Evolutionary conservation across 2,888 invertebrate species (phyloP), one percentile per base, ranked within the genome.

Genomic region (Dione juno): DNA sequence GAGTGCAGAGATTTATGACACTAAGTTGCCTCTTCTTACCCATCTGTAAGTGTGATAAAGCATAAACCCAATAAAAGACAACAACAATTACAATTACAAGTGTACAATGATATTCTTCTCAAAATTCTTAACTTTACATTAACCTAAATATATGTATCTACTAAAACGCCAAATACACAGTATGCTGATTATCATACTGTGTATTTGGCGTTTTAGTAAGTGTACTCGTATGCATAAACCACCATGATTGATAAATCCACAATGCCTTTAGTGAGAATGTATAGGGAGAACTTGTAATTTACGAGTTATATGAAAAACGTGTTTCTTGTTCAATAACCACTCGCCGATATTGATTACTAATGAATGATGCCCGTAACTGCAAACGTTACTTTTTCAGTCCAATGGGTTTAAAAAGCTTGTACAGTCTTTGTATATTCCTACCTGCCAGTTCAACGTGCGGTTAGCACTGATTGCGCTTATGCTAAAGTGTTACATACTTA

Each of bases 181-280:
- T 28, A 28, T 28, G 7, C n/a, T n/a, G n/a, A n/a, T n/a, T n/a
- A n/a, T n/a, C n/a, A n/a, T n/a, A n/a, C n/a, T n/a, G n/a, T n/a
- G n/a, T n/a, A n/a, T n/a, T n/a, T n/a, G n/a, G n/a, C n/a, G n/a
- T n/a, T n/a, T n/a, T n/a, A n/a, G n/a, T n/a, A n/a, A n/a, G n/a
- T n/a, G 11, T 19, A 16, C 5, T 52, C 28, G 63, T 68, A 71
- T 64, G 75, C 72, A 74, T 69, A 54, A 54, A 65, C 53, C 68
- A 67, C 54, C 50, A 71, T 77, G 77, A 78, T 77, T 78, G 78
- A 80, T 80, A 75, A 77, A 76, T 77, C 74, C 71, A 74, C 73
- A 75, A 67, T 73, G 74, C 72, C 66, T 74, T 70, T 57, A 70
- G 65, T 64, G 45, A 28, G 64, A 69, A 67, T 69, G 70, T 73